Conservation (phyloP, 2,113 vertebrate species). For the Grus americana region DNA sequence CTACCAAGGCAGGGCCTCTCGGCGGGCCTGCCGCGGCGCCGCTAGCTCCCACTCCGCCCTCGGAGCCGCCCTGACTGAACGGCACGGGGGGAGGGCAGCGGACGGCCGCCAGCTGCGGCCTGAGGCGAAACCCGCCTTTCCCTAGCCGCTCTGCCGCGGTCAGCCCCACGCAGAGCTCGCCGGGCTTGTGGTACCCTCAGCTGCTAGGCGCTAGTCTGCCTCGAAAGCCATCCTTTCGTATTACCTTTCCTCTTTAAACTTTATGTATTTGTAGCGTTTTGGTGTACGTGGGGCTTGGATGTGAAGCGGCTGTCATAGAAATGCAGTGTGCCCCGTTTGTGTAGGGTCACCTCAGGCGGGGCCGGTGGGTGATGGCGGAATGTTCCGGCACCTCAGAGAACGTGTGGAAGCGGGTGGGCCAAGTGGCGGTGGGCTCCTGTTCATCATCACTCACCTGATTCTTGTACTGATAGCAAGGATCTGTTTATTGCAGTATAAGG, state of each 20-base stretch:
- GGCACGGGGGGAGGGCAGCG: not conserved
- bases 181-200: too few species aligned
- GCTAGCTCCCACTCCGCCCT: not conserved
- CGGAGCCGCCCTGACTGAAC: not conserved
- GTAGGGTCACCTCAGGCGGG: not conserved
- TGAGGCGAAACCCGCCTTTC: fast-evolving
- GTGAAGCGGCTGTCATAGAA: not conserved
- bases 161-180: not conserved
- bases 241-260: not conserved
- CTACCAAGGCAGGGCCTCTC: not conserved
- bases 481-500: too few species aligned
- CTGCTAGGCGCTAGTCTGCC: not conserved
- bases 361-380: fast-evolving
- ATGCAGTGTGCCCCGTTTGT: fast-evolving
- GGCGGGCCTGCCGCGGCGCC: too few species aligned
- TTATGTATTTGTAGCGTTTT: fast-evolving
- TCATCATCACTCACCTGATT: fast-evolving
- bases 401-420: not conserved
- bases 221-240: fast-evolving
- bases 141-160: fast-evolving
- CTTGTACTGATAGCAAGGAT: fast-evolving
- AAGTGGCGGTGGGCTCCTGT: not conserved
- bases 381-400: too few species aligned
- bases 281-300: not conserved
- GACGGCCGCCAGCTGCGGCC: fast-evolving